Conservation (phyloP, 1,140 invertebrate genomes). For the Halesus radiatus region DNA sequence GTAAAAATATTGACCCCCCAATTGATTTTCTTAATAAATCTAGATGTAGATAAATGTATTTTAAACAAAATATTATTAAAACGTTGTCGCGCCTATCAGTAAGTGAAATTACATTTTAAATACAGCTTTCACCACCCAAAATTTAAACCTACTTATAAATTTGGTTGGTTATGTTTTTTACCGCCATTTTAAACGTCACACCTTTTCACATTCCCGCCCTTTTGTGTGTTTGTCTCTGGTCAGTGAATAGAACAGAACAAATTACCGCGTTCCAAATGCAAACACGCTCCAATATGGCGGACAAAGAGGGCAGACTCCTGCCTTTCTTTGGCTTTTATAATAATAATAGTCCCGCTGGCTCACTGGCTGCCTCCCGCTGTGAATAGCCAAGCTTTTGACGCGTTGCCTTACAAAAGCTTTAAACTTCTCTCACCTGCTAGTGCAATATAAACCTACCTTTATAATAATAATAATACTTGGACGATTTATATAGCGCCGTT, state of each 20-base stretch:
- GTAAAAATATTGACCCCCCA: too few relatives aligned
- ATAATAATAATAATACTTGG: too few relatives aligned
- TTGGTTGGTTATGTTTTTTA: too few relatives aligned
- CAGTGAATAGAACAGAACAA: conserved; percentile 15
- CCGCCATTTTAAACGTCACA: neutral
- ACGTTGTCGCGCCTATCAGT: too few relatives aligned
- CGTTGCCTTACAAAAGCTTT: conserved; percentile 11
- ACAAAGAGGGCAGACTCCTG: conserved; percentile 9
- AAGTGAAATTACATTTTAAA: too few relatives aligned
- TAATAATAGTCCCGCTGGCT: neutral
- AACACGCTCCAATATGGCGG: conserved; percentile 3
- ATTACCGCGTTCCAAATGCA: conserved; percentile 9
- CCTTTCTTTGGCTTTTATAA: conserved; percentile 10
- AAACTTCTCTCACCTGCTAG: conserved; percentile 10
- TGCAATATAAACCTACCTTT: neutral
- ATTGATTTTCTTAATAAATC: too few relatives aligned
- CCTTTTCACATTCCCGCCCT: neutral
- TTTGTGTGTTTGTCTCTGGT: conserved; percentile 8
- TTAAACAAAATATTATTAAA: too few relatives aligned
- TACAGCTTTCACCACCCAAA: too few relatives aligned
- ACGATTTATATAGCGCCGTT: too few relatives aligned
- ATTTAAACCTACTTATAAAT: neutral
- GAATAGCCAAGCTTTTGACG: conserved; percentile 18
- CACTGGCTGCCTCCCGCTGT: conserved; percentile 4
- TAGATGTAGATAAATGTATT: too few relatives aligned